Conservation (phyloP, 2,888 invertebrate genomes). For the Lagria hirta region DNA sequence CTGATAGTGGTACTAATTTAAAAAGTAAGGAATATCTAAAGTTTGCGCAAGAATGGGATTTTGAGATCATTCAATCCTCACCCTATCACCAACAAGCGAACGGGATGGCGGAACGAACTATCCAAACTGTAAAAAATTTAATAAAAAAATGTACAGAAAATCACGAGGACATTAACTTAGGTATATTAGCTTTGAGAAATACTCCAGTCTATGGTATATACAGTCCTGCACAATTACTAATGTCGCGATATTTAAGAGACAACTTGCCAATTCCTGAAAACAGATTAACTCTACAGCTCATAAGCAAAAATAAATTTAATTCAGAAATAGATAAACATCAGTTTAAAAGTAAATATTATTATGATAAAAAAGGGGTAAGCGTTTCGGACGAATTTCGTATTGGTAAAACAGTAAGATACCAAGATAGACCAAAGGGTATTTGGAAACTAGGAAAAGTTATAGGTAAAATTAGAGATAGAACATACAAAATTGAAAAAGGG, state of each 20-base stretch:
- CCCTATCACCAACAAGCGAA: conserved; percentile 17
- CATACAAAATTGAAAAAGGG: conserved; percentile 12
- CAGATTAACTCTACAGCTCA: conserved; percentile 1
- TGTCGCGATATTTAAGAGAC: conserved; percentile 7
- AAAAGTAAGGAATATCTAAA: conserved; percentile 9
- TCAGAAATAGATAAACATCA: conserved; percentile 4
- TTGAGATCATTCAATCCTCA: conserved; percentile 9
- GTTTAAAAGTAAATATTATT: conserved; percentile 2
- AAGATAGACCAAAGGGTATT: conserved; percentile 5
- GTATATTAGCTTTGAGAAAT: conserved; percentile 6
- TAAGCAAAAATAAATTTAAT: conserved; percentile 3
- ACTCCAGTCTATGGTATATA: conserved; percentile 4
- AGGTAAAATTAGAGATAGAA: conserved; percentile 9
- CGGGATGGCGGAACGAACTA: conserved; percentile 12
- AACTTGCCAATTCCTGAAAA: conserved; percentile 6
- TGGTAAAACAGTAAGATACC: conserved; percentile 1
- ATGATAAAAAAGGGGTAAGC: conserved; percentile 1
- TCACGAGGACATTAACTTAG: conserved; percentile 7
- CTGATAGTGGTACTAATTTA: conserved; percentile 15
- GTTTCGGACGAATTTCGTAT: neutral
- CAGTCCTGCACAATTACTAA: conserved; percentile 11
- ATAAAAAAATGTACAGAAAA: conserved; percentile 16
- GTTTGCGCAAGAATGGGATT: conserved; percentile 17
- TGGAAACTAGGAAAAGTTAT: conserved; percentile 14
- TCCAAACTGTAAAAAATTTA: conserved; percentile 21